A percentile compares a stretch with the other conserved stretches of the same genome.
Conservation (phyloP, 2,797 vertebrate genomes). For the Echeneis naucrates region DNA sequence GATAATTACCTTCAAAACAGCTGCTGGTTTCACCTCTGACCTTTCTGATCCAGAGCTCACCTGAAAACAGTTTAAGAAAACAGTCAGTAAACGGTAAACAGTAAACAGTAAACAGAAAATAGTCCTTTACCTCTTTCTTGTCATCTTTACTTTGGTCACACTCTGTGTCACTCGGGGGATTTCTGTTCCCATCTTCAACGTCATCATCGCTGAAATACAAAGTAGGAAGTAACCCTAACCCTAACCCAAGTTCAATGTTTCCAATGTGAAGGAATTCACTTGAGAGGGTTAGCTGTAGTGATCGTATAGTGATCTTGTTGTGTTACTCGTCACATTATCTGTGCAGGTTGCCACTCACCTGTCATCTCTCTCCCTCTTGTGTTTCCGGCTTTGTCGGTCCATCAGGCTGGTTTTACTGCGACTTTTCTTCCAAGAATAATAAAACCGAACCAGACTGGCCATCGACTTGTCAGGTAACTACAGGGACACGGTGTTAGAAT, state of each 20-base stretch:
- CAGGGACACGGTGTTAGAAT: background rate
- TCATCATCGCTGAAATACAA: conserved; percentile 89
- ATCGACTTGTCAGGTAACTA: conserved; percentile 96
- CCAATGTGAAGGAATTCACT: no score
- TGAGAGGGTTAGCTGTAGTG: background rate
- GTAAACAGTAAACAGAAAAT: background rate
- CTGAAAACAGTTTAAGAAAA: conserved; percentile 48
- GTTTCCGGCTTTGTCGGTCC: conserved; percentile 94
- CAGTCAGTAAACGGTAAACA: background rate
- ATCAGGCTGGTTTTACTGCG: conserved; percentile 96
- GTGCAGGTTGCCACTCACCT: conserved; percentile 83
- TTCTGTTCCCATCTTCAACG: conserved; percentile 85
- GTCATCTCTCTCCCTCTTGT: conserved; percentile 92
- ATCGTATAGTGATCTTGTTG: background rate
- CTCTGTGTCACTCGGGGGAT: conserved; percentile 85
- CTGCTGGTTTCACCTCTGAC: conserved; percentile 66
- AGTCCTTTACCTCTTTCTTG: conserved; percentile 82
- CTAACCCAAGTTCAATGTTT: no score
- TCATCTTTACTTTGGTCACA: conserved; percentile 89
- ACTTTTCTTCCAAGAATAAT: conserved; percentile 98
- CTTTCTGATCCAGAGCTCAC: conserved; percentile 61
- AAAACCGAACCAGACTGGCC: conserved; percentile 95
- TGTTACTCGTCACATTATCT: background rate
- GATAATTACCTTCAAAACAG: conserved; percentile 71
- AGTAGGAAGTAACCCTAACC: no score